These are phyloP conservation scores for Lagopus muta DNA, from an alignment of 2,113 vertebrate genomes.

Conservation along the genomic window DNA sequence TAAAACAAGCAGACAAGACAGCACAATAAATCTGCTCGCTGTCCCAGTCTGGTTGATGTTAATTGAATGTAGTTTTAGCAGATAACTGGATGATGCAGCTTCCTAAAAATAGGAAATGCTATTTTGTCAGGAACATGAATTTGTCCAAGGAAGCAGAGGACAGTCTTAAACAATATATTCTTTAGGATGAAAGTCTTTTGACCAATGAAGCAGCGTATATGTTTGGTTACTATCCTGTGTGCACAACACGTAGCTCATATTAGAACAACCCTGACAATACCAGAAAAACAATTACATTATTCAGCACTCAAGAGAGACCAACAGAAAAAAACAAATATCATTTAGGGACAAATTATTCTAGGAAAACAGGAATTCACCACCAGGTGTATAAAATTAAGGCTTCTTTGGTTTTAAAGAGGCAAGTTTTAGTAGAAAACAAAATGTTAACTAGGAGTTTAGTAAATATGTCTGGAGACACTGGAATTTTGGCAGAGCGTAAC, in stretches of 20 bases:
- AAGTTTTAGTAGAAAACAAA: constrained; percentile 1
- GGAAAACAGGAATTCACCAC: neutral
- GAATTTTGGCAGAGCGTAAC: constrained; percentile 43
- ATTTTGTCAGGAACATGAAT: constrained; percentile 20
- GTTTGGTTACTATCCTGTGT: neutral
- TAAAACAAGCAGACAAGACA: constrained; percentile 49
- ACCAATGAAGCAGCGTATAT: neutral
- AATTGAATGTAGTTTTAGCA: constrained; percentile 43
- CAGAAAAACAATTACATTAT: neutral
- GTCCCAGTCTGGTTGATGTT: constrained; percentile 33
- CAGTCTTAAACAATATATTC: neutral
- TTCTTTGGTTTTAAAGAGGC: constrained; percentile 4
- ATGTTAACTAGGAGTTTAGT: constrained; percentile 1
- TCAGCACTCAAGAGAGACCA: neutral
- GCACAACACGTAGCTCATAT: neutral
- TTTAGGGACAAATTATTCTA: neutral
- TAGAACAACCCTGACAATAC: neutral
- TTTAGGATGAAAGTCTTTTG: neutral
- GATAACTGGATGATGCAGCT: constrained; percentile 10
- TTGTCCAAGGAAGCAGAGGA: constrained; percentile 1
- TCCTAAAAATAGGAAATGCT: neutral
- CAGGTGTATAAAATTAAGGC: neutral
- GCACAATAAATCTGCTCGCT: constrained; percentile 53
- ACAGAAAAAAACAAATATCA: neutral
- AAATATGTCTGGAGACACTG: constrained; percentile 24